These are phyloP conservation scores for Bombylius discolor DNA, from an alignment of 2,888 invertebrate genomes.

Conservation along the genomic window DNA sequence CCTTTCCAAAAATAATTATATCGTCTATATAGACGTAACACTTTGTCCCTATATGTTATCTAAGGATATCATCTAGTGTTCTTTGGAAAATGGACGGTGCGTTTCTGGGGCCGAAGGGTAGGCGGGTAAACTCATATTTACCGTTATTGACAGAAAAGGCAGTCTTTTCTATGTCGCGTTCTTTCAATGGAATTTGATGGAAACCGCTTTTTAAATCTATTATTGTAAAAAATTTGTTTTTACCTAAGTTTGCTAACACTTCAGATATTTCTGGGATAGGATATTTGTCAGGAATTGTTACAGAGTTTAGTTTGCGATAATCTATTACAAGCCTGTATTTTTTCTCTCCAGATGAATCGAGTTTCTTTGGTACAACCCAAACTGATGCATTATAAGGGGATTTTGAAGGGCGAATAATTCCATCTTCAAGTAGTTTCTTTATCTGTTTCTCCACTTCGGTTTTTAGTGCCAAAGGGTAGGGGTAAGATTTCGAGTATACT, in stretches of 20 bases:
- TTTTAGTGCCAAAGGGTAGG: neutral
- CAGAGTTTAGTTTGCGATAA: conserved; percentile 3
- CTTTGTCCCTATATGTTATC: neutral
- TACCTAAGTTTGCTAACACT: conserved; percentile 5
- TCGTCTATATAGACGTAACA: conserved; percentile 6
- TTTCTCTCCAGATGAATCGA: no score
- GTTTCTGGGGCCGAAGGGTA: no score
- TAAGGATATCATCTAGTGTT: no score
- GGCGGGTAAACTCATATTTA: no score
- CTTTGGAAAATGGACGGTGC: no score
- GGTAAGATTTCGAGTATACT: neutral
- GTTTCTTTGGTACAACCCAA: conserved; percentile 4
- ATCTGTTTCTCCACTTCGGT: neutral
- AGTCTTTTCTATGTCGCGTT: no score
- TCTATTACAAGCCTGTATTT: conserved; percentile 8
- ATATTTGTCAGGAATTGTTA: conserved; percentile 5
- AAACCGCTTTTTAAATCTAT: no score
- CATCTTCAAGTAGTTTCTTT: neutral
- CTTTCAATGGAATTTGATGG: no score
- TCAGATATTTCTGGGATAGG: conserved; percentile 8
- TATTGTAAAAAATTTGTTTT: conserved; percentile 6
- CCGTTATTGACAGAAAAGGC: no score
- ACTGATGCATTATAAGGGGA: conserved; percentile 14
- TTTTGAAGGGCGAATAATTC: conserved; percentile 11
- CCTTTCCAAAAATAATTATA: conserved; percentile 1